These are phyloP conservation scores for Oreotragus oreotragus DNA, from an alignment of 2,113 vertebrate genomes.

Conservation along the genomic window DNA sequence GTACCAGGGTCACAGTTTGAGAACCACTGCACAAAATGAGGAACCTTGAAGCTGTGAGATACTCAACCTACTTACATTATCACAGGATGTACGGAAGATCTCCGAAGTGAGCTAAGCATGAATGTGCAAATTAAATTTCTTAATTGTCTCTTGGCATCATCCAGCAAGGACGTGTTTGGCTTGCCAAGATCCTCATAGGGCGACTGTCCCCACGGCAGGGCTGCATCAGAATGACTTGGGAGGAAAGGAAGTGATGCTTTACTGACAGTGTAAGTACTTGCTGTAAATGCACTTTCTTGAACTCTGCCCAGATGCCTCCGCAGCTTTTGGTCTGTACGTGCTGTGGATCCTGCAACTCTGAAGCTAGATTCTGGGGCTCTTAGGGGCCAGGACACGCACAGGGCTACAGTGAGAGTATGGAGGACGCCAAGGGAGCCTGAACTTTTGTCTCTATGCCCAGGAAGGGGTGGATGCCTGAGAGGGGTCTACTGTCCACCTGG, in stretches of 20 bases:
- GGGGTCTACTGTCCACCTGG: background rate
- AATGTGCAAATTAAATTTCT: conserved; percentile 52
- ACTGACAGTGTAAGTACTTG: background rate
- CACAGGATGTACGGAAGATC: background rate
- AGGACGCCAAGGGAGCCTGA: fast-evolving
- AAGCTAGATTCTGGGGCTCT: background rate
- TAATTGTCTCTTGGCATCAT: conserved; percentile 57
- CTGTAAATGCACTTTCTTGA: background rate
- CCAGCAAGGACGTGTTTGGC: background rate
- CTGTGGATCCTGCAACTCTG: background rate
- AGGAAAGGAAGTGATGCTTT: background rate
- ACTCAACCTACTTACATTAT: background rate
- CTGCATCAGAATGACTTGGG: background rate
- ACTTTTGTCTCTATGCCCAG: background rate
- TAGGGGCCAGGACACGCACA: background rate
- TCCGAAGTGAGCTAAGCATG: conserved; percentile 1
- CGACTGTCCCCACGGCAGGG: background rate
- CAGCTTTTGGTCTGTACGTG: background rate
- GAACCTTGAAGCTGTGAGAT: background rate
- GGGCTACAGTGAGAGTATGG: fast-evolving
- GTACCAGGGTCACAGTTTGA: background rate
- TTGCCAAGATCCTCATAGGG: conserved; percentile 37
- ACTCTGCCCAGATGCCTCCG: background rate
- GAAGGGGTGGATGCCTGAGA: background rate
- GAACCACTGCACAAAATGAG: background rate